These are phyloP conservation scores for Megathymus violae DNA, from an alignment of 1,140 invertebrate genomes.

Conservation along the genomic window DNA sequence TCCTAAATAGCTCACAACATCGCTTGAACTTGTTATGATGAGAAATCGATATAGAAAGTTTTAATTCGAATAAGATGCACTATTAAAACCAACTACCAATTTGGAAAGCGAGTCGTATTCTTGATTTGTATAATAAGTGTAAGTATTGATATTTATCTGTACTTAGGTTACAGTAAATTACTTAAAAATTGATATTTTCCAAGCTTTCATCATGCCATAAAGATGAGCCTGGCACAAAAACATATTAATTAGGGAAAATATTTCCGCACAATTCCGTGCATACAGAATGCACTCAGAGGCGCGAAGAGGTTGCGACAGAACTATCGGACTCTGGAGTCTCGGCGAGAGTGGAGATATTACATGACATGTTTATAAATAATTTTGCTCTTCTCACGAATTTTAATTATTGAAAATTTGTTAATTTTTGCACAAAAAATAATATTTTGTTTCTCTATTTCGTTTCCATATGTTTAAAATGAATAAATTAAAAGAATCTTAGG, in stretches of 20 bases:
- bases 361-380: constrained; percentile 11
- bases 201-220: not conserved
- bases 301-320: not conserved
- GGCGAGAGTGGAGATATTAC: not conserved
- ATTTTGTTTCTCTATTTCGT: too few species aligned
- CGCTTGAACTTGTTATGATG: not conserved
- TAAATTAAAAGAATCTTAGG: too few species aligned
- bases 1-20: constrained; percentile 11
- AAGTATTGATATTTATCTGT: too few species aligned
- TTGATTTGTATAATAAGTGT: too few species aligned
- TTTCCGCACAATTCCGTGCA: constrained; percentile 15
- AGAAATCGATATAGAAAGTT: constrained; percentile 3
- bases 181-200: not conserved
- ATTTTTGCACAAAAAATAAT: not conserved
- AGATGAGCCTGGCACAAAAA: constrained; percentile 14
- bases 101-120: too few species aligned
- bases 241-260: constrained; percentile 22
- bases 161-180: too few species aligned
- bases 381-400: not conserved
- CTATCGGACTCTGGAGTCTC: not conserved
- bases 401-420: constrained; percentile 1
- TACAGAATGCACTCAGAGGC: not conserved
- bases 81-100: too few species aligned
- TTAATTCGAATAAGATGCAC: not conserved
- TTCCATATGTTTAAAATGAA: too few species aligned